A percentile compares a stretch with the other conserved stretches of the same genome.
Evolutionary conservation across 2,888 invertebrate genomes (phyloP).

Genomic region (Leptopilina myrica): DNA sequence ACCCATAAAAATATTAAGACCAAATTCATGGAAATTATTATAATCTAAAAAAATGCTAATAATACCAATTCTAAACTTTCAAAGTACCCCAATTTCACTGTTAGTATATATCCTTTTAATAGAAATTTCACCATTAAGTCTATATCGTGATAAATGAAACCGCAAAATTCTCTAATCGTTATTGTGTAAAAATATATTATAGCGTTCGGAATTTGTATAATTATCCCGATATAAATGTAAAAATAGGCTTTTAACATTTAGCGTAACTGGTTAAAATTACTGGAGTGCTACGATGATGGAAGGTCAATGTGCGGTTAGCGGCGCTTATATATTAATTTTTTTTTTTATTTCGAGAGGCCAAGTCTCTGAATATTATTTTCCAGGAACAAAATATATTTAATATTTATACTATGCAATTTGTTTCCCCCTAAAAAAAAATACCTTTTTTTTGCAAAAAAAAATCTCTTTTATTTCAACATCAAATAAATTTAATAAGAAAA

Average conservation of each 20-base stretch:
- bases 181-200: conserved; percentile 16
- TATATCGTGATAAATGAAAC: conserved; percentile 10
- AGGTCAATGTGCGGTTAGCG: conserved; percentile 25
- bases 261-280: conserved; percentile 19
- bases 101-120: neutral
- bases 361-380: conserved; percentile 11
- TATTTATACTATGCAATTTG: conserved; percentile 27
- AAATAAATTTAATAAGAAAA: neutral
- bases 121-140: neutral
- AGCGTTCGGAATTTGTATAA: conserved; percentile 8
- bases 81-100: too few relatives aligned
- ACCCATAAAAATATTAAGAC: neutral
- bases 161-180: neutral
- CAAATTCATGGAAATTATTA: neutral
- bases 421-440: neutral
- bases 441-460: neutral
- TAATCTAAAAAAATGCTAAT: too few relatives aligned
- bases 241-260: conserved; percentile 21
- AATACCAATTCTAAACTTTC: too few relatives aligned
- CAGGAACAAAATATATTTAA: conserved; percentile 3
- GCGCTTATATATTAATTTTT: conserved; percentile 16
- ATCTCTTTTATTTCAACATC: conserved; percentile 19
- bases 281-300: neutral
- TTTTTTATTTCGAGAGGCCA: neutral
- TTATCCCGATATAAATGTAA: conserved; percentile 10